Conservation (phyloP, 2,888 invertebrate species). For the Drosophila tripunctata region DNA sequence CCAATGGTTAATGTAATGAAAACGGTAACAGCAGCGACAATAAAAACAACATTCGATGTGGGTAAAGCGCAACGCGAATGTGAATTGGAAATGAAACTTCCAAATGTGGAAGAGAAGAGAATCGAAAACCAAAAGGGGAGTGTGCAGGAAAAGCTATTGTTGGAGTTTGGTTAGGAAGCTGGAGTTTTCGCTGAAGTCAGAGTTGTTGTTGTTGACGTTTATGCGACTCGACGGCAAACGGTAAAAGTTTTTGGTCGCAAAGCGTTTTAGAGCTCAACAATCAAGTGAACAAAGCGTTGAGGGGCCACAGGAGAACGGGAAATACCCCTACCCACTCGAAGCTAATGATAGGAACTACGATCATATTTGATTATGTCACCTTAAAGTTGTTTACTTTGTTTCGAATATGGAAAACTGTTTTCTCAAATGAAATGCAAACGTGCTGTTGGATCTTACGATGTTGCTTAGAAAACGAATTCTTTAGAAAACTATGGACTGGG, state of each 20-base stretch:
- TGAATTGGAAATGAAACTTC: conserved; percentile 29
- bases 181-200: neutral
- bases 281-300: conserved; percentile 29
- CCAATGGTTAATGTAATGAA: conserved; percentile 76
- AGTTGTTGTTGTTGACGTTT: conserved; percentile 12
- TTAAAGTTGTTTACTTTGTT: neutral
- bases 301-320: neutral
- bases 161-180: neutral
- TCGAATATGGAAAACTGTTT: neutral
- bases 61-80: conserved; percentile 30
- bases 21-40: conserved; percentile 64
- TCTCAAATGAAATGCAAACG: neutral
- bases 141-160: neutral
- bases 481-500: no score
- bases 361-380: conserved; percentile 9
- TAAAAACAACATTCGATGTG: conserved; percentile 68
- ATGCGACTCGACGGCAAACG: conserved; percentile 27
- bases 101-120: neutral
- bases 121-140: neutral
- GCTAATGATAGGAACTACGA: conserved; percentile 7
- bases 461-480: neutral
- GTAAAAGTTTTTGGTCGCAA: conserved; percentile 48
- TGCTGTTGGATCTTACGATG: neutral
- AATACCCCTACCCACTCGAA: neutral
- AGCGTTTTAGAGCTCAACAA: conserved; percentile 52